Percentiles rank a stretch among this genome's conserved stretches.
Conservation (phyloP, 2,797 vertebrate species). For the Myotis pilosus region DNA sequence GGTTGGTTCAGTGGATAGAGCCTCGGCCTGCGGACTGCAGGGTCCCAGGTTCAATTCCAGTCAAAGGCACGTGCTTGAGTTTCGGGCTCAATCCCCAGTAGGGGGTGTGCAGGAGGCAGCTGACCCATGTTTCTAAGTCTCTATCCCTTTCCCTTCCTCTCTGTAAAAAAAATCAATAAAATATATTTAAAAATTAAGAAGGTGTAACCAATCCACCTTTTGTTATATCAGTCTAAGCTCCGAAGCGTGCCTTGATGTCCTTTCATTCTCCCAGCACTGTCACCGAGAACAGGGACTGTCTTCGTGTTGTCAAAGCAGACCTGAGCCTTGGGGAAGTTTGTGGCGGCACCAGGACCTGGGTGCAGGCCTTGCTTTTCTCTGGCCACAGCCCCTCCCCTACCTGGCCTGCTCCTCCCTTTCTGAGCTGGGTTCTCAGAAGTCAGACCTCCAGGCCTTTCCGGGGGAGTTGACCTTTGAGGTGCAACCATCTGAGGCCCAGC, state of each 20-base stretch:
- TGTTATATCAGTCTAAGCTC: neutral
- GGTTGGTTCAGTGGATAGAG: too few relatives aligned
- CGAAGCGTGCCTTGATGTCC: neutral
- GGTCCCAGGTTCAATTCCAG: too few relatives aligned
- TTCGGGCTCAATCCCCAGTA: too few relatives aligned
- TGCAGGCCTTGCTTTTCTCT: neutral
- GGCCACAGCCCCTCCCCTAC: neutral
- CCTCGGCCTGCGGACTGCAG: too few relatives aligned
- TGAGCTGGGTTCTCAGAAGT: neutral
- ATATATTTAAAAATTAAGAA: neutral
- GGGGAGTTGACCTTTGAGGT: neutral
- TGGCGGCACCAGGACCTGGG: accelerated
- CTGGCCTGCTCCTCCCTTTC: neutral
- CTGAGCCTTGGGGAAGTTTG: neutral
- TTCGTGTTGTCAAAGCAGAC: neutral
- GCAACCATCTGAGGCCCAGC: neutral
- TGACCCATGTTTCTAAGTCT: too few relatives aligned
- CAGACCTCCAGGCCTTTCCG: neutral
- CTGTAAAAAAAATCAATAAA: neutral
- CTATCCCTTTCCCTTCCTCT: too few relatives aligned
- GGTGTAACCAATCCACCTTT: neutral
- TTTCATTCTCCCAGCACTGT: neutral
- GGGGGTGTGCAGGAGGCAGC: too few relatives aligned
- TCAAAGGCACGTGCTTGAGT: too few relatives aligned
- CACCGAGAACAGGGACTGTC: neutral